phyloP scores from a whole-genome alignment of 2,888 invertebrate species.

The Agapetus fuscipes region DNA sequence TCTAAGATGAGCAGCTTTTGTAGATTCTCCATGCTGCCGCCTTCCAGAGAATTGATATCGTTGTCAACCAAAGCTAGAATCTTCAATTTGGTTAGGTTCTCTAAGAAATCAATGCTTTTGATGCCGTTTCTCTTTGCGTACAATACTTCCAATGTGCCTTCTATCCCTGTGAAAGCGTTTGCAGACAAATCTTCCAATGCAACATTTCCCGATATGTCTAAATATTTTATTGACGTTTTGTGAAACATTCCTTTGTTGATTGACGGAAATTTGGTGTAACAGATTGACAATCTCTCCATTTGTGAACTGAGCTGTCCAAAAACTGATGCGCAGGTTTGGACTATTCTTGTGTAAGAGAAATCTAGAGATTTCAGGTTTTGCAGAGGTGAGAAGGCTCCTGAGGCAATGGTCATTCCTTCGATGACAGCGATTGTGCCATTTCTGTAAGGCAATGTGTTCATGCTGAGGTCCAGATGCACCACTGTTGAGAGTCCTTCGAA shows the following conservation, averaged over 20 bases:
- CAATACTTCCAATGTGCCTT: slow-evolving; percentile 34
- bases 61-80: slow-evolving; percentile 42
- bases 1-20: slow-evolving; percentile 38
- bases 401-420: slow-evolving; percentile 29
- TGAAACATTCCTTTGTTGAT: slow-evolving; percentile 33
- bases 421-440: slow-evolving; percentile 18
- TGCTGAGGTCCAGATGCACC: slow-evolving; percentile 45
- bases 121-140: slow-evolving; percentile 38
- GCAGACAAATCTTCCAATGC: slow-evolving; percentile 29
- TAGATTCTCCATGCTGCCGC: slow-evolving; percentile 29
- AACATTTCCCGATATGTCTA: slow-evolving; percentile 49
- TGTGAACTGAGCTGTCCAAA: slow-evolving; percentile 27
- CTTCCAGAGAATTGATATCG: slow-evolving; percentile 34
- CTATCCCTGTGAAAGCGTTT: slow-evolving; percentile 34
- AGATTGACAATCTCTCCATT: slow-evolving; percentile 34
- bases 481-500: slow-evolving; percentile 35
- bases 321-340: slow-evolving; percentile 27
- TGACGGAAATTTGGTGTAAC: slow-evolving; percentile 35
- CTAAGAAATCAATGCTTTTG: slow-evolving; percentile 31
- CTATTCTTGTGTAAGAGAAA: slow-evolving; percentile 32
- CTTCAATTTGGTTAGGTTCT: slow-evolving; percentile 33
- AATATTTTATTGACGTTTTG: slow-evolving; percentile 33
- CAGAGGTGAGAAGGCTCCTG: slow-evolving; percentile 28
- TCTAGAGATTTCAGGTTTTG: slow-evolving; percentile 31
- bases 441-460: slow-evolving; percentile 28